phyloP scores from a whole-genome alignment of 2,888 invertebrate genomes.

The Zaprionus obscuricornis region DNA sequence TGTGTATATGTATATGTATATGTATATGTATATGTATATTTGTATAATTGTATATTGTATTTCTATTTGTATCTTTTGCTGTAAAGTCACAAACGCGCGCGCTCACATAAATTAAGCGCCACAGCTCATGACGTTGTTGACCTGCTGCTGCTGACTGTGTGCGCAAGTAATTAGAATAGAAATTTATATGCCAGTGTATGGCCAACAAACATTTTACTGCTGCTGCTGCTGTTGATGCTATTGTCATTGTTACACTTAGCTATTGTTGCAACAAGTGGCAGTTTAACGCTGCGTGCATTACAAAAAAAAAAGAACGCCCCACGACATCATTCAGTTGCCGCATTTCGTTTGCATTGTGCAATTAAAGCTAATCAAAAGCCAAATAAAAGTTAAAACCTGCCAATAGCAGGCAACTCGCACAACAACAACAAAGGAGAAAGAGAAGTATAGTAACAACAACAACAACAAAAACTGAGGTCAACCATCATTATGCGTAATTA shows the following conservation, averaged over 20 bases:
- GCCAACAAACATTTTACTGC: conserved; percentile 4
- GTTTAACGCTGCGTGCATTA: conserved; percentile 29
- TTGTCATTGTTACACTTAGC: conserved; percentile 30
- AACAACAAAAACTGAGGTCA: conserved; percentile 37
- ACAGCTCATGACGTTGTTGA: conserved; percentile 40
- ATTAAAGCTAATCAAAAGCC: conserved; percentile 75
- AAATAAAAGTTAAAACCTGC: conserved; percentile 57
- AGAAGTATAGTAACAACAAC: conserved; percentile 15
- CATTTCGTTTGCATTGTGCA: conserved; percentile 44
- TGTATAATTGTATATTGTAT: conserved; percentile 36
- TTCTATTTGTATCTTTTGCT: conserved; percentile 1
- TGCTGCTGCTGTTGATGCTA: conserved; percentile 43
- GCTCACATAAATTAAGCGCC: conserved; percentile 57
- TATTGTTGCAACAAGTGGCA: conserved; percentile 54
- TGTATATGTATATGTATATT: neutral
- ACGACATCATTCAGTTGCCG: conserved; percentile 2
- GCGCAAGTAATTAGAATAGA: conserved; percentile 65
- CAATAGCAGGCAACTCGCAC: conserved; percentile 24
- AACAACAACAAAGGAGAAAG: neutral
- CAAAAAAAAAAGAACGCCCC: conserved; percentile 1
- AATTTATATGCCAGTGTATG: conserved; percentile 61
- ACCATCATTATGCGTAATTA: conserved; percentile 71
- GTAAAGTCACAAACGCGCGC: conserved; percentile 34
- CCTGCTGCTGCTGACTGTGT: conserved; percentile 51
- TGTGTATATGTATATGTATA: conserved; percentile 5